Evolutionary conservation across 2,113 vertebrate genomes (phyloP).

Genomic region (Cinclus mexicanus): DNA sequence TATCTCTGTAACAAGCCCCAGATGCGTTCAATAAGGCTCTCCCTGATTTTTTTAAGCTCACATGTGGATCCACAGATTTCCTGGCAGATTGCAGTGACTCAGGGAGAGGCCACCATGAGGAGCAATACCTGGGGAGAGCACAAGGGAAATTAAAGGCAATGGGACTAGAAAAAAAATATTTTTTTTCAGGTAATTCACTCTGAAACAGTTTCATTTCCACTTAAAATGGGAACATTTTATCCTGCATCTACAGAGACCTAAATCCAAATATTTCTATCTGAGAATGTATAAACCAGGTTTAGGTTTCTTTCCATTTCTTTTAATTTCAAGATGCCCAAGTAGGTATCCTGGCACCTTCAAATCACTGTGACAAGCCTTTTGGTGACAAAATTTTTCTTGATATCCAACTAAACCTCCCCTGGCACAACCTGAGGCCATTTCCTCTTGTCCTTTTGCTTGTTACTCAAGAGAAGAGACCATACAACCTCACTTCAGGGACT

Average conservation of each 20-base stretch:
- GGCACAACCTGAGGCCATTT: neutral
- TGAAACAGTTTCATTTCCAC: neutral
- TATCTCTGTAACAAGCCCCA: neutral
- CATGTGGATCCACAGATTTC: accelerated
- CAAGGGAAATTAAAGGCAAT: neutral
- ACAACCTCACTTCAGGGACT: neutral
- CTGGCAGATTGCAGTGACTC: neutral
- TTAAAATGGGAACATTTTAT: neutral
- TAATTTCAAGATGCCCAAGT: neutral
- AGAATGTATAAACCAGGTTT: neutral
- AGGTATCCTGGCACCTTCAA: neutral
- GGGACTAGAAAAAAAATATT: neutral
- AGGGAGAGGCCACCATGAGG: accelerated
- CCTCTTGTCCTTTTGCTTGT: neutral
- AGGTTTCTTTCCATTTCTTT: neutral
- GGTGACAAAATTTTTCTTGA: neutral
- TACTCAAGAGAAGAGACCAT: accelerated
- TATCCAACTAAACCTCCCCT: neutral
- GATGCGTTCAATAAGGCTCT: neutral
- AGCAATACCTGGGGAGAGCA: neutral
- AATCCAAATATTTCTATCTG: neutral
- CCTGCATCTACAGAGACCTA: neutral
- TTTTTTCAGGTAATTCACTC: neutral
- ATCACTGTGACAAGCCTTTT: neutral
- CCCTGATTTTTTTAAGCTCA: neutral